Percentiles rank a stretch among this genome's conserved stretches.
phyloP scores from a whole-genome alignment of 2,797 vertebrate genomes.

The Hippoglossus hippoglossus region DNA sequence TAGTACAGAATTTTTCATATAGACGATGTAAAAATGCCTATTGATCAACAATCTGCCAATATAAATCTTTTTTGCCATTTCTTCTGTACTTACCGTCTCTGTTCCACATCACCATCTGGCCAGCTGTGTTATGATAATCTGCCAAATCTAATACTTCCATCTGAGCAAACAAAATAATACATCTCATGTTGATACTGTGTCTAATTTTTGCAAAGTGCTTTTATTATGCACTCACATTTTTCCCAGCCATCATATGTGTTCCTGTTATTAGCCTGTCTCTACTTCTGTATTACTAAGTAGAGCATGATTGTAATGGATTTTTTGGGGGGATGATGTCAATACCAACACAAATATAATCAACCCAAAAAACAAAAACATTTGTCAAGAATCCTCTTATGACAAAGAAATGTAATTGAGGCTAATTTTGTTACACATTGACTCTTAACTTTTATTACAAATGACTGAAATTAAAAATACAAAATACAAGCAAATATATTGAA shows the following conservation, averaged over 20 bases:
- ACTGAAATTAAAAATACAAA: too few relatives aligned
- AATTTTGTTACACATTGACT: too few relatives aligned
- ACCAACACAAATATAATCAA: too few relatives aligned
- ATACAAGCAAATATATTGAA: too few relatives aligned
- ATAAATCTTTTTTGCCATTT: not conserved
- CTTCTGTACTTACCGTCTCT: conserved; percentile 12
- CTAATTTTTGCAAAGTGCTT: conserved; percentile 6
- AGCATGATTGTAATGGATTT: too few relatives aligned
- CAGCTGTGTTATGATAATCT: conserved; percentile 18
- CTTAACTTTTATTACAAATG: too few relatives aligned
- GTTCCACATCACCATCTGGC: conserved; percentile 25
- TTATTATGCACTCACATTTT: not conserved
- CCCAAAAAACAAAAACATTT: not conserved
- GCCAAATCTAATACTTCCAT: conserved; percentile 7
- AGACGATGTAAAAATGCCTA: not conserved
- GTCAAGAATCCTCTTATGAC: too few relatives aligned
- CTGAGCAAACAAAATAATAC: not conserved
- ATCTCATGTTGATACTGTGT: not conserved
- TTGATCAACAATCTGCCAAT: not conserved
- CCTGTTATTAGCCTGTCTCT: not conserved
- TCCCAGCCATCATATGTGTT: not conserved
- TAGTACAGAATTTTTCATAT: not conserved
- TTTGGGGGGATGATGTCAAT: too few relatives aligned
- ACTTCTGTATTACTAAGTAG: not conserved
- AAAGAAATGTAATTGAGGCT: too few relatives aligned